Evolutionary conservation across 2,797 vertebrate species (phyloP).

Genomic region (Tamandua tetradactyla): DNA sequence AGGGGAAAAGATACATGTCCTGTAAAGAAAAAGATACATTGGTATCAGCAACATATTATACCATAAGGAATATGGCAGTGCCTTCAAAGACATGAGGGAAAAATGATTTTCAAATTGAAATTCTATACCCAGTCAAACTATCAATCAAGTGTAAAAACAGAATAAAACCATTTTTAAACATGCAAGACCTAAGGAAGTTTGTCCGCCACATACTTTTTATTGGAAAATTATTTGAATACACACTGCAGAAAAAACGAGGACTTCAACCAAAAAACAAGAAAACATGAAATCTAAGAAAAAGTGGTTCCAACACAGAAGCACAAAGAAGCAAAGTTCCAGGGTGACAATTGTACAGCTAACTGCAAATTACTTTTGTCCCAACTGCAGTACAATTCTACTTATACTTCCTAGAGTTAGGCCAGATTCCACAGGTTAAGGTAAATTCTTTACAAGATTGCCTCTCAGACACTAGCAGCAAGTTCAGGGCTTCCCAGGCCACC

Average conservation of each 20-base stretch:
- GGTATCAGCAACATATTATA: not conserved
- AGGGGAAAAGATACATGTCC: not conserved
- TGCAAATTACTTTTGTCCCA: too few species aligned
- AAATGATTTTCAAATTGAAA: not conserved
- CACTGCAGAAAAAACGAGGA: not conserved
- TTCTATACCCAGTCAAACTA: conserved; percentile 42
- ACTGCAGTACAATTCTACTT: too few species aligned
- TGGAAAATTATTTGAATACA: not conserved
- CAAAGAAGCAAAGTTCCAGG: not conserved
- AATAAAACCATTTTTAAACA: conserved; percentile 32
- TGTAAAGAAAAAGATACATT: not conserved
- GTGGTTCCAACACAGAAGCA: not conserved
- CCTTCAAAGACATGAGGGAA: not conserved
- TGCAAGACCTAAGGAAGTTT: not conserved
- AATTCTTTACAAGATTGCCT: too few species aligned
- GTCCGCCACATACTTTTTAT: not conserved
- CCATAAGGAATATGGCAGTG: not conserved
- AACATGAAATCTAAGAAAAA: not conserved
- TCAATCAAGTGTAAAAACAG: not conserved
- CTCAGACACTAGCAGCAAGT: too few species aligned
- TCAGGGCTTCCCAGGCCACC: too few species aligned
- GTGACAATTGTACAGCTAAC: not conserved
- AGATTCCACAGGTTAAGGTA: too few species aligned
- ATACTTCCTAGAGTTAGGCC: too few species aligned
- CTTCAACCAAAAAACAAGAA: not conserved